Evolutionary conservation across 2,797 vertebrate genomes (phyloP), one percentile per base, ranked within the genome.

Genomic region (Ctenopoma multispine): DNA sequence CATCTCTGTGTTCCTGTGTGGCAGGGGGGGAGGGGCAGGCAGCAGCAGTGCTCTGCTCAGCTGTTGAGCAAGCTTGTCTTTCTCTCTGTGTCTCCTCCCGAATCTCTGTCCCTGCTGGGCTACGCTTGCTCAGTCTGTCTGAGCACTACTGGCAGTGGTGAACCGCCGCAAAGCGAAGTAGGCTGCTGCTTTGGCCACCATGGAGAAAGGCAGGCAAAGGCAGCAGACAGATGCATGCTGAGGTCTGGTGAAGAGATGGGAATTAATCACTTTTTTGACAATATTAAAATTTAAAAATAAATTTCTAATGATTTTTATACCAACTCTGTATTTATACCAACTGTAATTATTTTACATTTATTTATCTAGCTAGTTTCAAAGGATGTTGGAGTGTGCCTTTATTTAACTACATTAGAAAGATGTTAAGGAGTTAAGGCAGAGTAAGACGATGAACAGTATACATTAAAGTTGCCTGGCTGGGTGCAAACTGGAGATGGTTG

Each of bases 11-110:
- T 68, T 77, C 86, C 62, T 75, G 81, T 78, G 80, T 70, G 75
- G 73, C 15, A 13, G 68, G 70, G 88, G 84, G 87, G 90, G 90
- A 88, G 83, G 90, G 89, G 89, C 84, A 83, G 80, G 73, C 89
- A 66, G 72, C 81, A 75, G 80, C 83, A 80, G 62, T 7, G 58
- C 72, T 81, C 69, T 50, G 67, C 89, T 90, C 89, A 88, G 87
- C 86, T 92, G 90, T 91, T 88, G 76, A 86, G 87, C 80, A 80
- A 83, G 77, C 87, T 84, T 62, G 44, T 75, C 64, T 75, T 57
- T 75, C 73, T 77, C 63, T 79, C 49, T 24, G 44, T 69, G 61
- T 81, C 63, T 73, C 72, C 50, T 71, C 63, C 65, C 6, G 20
- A 64, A 61, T 75, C 48, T 36, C 48, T 58, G 14, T 46, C 41